These are phyloP conservation scores for Halcyon leucocephala DNA, from an alignment of 2,797 vertebrate genomes.

Conservation along the genomic window DNA sequence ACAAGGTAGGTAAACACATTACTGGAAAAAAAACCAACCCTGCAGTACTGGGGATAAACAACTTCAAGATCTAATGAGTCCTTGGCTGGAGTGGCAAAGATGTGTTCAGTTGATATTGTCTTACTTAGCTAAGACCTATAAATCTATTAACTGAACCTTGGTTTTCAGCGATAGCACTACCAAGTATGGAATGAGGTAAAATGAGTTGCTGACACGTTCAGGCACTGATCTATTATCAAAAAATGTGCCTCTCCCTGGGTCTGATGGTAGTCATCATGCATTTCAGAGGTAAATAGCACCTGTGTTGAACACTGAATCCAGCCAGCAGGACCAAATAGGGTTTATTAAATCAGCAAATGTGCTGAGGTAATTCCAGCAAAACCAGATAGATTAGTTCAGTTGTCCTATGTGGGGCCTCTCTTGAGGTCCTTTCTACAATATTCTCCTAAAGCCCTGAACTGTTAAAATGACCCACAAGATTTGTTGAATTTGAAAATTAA, in stretches of 20 bases:
- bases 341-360: background rate
- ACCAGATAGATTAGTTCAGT: background rate
- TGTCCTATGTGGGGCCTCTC: background rate
- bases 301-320: background rate
- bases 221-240: background rate
- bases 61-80: background rate
- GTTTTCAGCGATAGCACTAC: background rate
- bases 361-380: background rate
- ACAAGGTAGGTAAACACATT: background rate
- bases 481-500: background rate
- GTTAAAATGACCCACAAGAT: background rate
- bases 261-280: background rate
- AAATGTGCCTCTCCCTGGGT: background rate
- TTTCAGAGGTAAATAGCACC: conserved; percentile 13
- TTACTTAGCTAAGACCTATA: background rate
- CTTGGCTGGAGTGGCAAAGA: background rate
- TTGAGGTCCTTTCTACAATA: background rate
- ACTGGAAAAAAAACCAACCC: background rate
- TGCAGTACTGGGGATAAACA: background rate
- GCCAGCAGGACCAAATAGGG: background rate
- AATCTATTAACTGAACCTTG: background rate
- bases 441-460: background rate
- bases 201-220: background rate
- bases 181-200: background rate
- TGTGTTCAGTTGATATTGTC: background rate